Conservation (phyloP, 2,888 invertebrate species). For the Xestia rhomboidea region DNA sequence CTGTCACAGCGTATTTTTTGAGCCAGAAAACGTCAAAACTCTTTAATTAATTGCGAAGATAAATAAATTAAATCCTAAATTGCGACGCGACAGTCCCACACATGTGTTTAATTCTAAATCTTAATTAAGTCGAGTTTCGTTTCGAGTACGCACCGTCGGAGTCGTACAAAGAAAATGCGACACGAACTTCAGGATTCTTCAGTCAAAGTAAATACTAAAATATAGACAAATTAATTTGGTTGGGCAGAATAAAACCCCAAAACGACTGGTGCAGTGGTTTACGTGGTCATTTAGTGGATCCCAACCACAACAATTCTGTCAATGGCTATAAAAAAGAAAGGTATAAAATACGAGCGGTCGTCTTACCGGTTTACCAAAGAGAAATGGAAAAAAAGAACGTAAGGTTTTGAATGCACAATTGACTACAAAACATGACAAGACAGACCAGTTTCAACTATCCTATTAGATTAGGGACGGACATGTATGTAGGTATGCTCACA, state of each 20-base stretch:
- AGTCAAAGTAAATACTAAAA: conserved; percentile 1
- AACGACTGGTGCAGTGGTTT: neutral
- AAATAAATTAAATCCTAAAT: conserved; percentile 44
- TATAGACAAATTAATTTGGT: neutral
- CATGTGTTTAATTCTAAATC: conserved; percentile 35
- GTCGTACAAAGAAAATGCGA: conserved; percentile 20
- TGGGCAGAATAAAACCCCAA: neutral
- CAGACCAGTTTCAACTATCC: neutral
- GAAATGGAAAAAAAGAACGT: neutral
- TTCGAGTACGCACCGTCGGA: conserved; percentile 39
- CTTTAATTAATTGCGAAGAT: neutral
- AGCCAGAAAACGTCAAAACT: neutral
- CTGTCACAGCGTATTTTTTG: neutral
- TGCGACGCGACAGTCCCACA: conserved; percentile 22
- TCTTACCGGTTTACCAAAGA: neutral
- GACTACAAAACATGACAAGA: neutral
- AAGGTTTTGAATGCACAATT: neutral
- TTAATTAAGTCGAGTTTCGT: conserved; percentile 49
- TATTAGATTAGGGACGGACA: neutral
- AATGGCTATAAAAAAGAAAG: neutral
- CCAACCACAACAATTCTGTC: neutral
- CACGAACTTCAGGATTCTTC: neutral
- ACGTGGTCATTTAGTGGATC: neutral
- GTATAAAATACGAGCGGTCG: neutral
- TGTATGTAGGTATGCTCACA: neutral